Base-by-base conservation (phyloP, 2,113 vertebrate genomes). In the Cisticola juncidis region DNA sequence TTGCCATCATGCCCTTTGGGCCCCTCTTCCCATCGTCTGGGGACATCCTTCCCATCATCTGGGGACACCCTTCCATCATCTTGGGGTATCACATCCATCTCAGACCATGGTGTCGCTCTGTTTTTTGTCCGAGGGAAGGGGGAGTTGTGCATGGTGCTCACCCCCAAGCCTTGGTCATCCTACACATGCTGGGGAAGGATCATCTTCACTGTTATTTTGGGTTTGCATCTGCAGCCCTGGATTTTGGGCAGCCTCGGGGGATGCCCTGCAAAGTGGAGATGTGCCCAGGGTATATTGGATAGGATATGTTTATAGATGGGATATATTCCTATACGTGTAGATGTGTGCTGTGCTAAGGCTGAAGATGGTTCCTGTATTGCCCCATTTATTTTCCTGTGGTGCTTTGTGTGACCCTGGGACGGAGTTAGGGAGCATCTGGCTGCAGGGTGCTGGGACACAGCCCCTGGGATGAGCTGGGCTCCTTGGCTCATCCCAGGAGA, bases 271-370 rank as follows among this genome's bases (percentile, higher is more conserved):
- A n/a, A 47, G 82, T 1, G 0, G 33, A 33, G 45, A 14, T 54
- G 21, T 3, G 1, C 44, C 15, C 7, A 1, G 29, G 45, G 24
- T n/a, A 4, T 17, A 9, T 19, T 5, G 33, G 40, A 10, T 36
- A 26, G 70, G 40, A 17, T 53, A 2, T 31, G 3, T 95, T 70
- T 28, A 14, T 2, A 24, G 51, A 8, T 35, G 12, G 40, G 33
- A 8, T 56, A 1, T 38, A 7, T 88, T 90, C 40, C 17, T 57
- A 0, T 9, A 3, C 7, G 0, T 3, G n/a, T 28, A 23, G 22
- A 35, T 12, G 11, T 8, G 35, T 11, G 50, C 29, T 51, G 18
- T 14, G 18, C 57, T 53, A 29, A 71, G n/a, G n/a, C 61, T 53
- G 50, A 33, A 35, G n/a, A 14, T 13, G 57, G n/a, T 80, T 70